Evolutionary conservation across 2,797 vertebrate genomes (phyloP), one percentile per base, ranked within the genome.

Genomic region (Girardinus metallicus): DNA sequence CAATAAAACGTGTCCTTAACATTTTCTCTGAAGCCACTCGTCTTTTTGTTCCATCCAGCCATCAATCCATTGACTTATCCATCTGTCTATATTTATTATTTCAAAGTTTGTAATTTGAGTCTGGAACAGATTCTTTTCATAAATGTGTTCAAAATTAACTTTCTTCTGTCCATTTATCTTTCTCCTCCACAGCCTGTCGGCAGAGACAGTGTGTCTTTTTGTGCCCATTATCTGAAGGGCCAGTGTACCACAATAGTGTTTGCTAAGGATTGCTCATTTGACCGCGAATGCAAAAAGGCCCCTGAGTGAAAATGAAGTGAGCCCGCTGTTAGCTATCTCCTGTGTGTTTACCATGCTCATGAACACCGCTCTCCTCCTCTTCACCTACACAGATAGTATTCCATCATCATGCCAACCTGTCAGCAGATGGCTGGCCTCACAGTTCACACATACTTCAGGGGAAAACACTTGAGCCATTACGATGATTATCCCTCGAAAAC

Each of bases 301-400:
- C 89, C 62, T 93, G 71, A 41, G 84, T 92, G 87, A 92, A 89
- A 93, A 93, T 92, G 3, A 94, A 90, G 90, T 75, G 77, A 82
- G 72, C 74, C 81, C 85, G 86, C 88, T 93, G 79, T 66, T 73
- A 68, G 88, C 88, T 82, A 79, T 89, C 88, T 85, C 18, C 90
- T 74, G 31, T 44, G 81, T 93, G 90, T 93, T 94, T 93, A 85
- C 90, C 80, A 72, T 16, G 3, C 53, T 88, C 87, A 92, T 79
- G 79, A 76, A 83, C 9, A 31, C 75, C 51, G 66, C 83, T 53
- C 68, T 68, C 78, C n/a, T 62, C 72, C 55, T 81, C 70, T 36
- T 26, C 16, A 62, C n/a, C 66, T 64, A 21, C 60, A 64, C 15
- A 73, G 81, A 74, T 41, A 68, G 75, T 73, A 29, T 66, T n/a